Evolutionary conservation across 2,797 vertebrate genomes (phyloP).

Genomic region (Crypturellus tataupa): DNA sequence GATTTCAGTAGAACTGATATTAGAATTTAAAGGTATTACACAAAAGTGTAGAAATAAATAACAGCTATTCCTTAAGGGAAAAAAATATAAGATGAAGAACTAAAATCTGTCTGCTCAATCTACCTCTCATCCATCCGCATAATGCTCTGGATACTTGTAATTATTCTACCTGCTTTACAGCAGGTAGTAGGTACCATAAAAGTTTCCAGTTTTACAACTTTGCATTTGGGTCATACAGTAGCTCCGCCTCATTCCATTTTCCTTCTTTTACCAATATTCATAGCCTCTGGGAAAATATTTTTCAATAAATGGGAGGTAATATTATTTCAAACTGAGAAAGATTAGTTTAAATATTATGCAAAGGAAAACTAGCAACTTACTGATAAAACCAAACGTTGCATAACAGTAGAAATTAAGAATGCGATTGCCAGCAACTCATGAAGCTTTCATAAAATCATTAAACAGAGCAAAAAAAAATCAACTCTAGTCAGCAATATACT

Average conservation of each 20-base stretch:
- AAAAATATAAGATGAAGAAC: not conserved
- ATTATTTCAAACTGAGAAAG: not conserved
- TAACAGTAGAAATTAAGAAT: conserved; percentile 6
- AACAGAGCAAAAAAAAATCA: not conserved
- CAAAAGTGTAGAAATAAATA: not conserved
- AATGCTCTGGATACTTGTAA: not conserved
- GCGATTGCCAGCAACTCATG: not conserved
- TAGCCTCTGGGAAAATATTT: not conserved
- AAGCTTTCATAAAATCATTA: not conserved
- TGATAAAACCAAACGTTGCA: not conserved
- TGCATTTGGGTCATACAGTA: not conserved
- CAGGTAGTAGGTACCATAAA: not conserved
- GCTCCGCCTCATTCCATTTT: not conserved
- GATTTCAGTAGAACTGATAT: not conserved
- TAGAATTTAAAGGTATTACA: not conserved
- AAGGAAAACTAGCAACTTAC: not conserved
- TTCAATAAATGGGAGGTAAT: not conserved
- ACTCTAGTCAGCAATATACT: not conserved
- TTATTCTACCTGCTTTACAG: not conserved
- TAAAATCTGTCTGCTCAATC: not conserved
- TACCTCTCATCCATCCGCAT: not conserved
- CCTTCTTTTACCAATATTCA: not conserved
- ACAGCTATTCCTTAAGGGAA: not conserved
- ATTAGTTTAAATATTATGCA: not conserved
- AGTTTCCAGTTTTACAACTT: not conserved